These are phyloP conservation scores for Pogonus chalceus DNA, from an alignment of 1,140 invertebrate genomes.

Conservation along the genomic window DNA sequence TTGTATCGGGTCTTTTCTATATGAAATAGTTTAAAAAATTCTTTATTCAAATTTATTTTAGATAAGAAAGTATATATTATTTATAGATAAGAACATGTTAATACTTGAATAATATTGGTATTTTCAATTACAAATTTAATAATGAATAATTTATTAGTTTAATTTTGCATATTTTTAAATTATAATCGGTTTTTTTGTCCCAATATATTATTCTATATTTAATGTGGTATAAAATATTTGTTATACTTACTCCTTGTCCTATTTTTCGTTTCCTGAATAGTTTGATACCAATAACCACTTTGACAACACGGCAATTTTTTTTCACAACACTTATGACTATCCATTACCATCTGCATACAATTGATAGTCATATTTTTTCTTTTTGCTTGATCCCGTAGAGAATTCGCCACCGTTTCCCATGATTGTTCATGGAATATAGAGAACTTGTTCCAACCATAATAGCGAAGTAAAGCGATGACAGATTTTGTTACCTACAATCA, in stretches of 20 bases:
- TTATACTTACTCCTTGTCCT: slow-evolving; percentile 69
- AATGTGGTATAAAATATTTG: slow-evolving; percentile 10
- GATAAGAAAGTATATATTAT: too few relatives aligned
- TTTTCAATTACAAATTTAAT: too few relatives aligned
- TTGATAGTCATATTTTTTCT: slow-evolving; percentile 67
- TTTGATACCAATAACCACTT: slow-evolving; percentile 66
- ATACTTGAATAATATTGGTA: too few relatives aligned
- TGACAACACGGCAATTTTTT: slow-evolving; percentile 61
- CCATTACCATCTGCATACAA: slow-evolving; percentile 54
- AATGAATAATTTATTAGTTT: too few relatives aligned
- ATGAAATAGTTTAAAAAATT: too few relatives aligned
- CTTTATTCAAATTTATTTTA: too few relatives aligned
- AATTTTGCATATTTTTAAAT: too few relatives aligned
- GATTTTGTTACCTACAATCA: slow-evolving; percentile 82
- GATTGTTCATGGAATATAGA: slow-evolving; percentile 79
- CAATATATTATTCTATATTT: too few relatives aligned
- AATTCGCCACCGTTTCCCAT: slow-evolving; percentile 67
- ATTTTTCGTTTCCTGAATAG: slow-evolving; percentile 81
- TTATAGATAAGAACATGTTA: too few relatives aligned
- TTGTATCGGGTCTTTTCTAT: too few relatives aligned
- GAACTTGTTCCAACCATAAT: slow-evolving; percentile 92
- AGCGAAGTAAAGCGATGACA: slow-evolving; percentile 74
- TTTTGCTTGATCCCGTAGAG: slow-evolving; percentile 60
- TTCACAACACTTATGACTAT: slow-evolving; percentile 64
- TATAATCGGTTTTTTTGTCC: too few relatives aligned